Evolutionary conservation across 2,797 vertebrate species (phyloP).

Genomic region (Choloepus didactylus): DNA sequence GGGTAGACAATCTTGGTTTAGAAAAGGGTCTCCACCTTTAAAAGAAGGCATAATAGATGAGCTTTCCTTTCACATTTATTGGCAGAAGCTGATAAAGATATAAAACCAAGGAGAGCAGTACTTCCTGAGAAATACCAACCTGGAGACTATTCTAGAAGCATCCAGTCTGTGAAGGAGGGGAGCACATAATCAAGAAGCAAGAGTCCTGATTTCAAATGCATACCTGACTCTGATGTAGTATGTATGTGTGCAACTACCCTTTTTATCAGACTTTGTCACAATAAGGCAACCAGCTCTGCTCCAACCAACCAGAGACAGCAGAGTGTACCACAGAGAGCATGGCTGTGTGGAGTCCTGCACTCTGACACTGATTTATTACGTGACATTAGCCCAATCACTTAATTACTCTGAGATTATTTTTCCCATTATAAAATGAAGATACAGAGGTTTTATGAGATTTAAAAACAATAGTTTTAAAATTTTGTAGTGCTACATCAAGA

Average conservation of each 20-base stretch:
- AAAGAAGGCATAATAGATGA: background rate
- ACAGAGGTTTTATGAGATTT: background rate
- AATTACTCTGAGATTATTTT: background rate
- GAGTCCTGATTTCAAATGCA: background rate
- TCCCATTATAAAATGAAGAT: background rate
- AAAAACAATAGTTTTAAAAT: background rate
- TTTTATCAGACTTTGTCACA: background rate
- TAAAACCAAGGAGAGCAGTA: background rate
- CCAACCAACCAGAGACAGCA: background rate
- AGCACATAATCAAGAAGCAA: background rate
- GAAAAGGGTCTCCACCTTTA: background rate
- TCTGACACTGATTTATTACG: background rate
- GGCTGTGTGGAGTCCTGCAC: rapidly evolving
- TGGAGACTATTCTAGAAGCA: background rate
- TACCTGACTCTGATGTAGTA: background rate
- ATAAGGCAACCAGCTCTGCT: background rate
- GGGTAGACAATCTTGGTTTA: background rate
- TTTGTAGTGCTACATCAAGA: background rate
- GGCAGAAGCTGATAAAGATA: background rate
- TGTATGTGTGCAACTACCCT: background rate
- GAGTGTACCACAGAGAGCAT: background rate
- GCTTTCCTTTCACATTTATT: background rate
- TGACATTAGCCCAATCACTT: background rate
- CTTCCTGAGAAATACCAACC: background rate
- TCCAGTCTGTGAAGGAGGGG: background rate